A percentile compares a stretch with the other conserved stretches of the same genome.
These are phyloP conservation scores for Girardia tigrina DNA, from an alignment of 2,888 invertebrate genomes.

Conservation along the genomic window DNA sequence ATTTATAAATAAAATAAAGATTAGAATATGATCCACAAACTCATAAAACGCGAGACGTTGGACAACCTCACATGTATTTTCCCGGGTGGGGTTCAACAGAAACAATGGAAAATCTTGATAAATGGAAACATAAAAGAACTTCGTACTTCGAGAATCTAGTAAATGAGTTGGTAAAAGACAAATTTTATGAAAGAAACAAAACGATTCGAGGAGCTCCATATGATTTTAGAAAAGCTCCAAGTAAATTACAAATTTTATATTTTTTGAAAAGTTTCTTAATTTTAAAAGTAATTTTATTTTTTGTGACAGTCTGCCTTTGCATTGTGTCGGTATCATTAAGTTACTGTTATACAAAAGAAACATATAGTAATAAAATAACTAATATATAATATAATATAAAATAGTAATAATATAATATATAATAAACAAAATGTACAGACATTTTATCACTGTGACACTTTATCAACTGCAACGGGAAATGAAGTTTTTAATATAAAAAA, in stretches of 20 bases:
- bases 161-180: not conserved
- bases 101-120: constrained; percentile 32
- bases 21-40: constrained; percentile 10
- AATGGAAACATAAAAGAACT: not conserved
- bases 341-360: too few relatives aligned
- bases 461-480: too few relatives aligned
- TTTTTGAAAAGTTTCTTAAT: too few relatives aligned
- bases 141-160: constrained; percentile 25
- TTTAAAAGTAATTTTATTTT: too few relatives aligned
- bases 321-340: too few relatives aligned
- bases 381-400: too few relatives aligned
- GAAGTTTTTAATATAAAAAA: too few relatives aligned
- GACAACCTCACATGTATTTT: not conserved
- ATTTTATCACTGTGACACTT: too few relatives aligned
- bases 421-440: too few relatives aligned
- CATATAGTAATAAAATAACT: too few relatives aligned
- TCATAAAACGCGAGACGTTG: not conserved
- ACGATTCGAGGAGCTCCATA: constrained; percentile 28
- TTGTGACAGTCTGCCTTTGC: too few relatives aligned
- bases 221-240: constrained; percentile 33
- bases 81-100: constrained; percentile 33
- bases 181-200: constrained; percentile 14
- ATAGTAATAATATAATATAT: too few relatives aligned
- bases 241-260: constrained; percentile 19
- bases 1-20: not conserved